phyloP scores from a whole-genome alignment of 1,140 invertebrate species.

The Neotoxoptera formosana region DNA sequence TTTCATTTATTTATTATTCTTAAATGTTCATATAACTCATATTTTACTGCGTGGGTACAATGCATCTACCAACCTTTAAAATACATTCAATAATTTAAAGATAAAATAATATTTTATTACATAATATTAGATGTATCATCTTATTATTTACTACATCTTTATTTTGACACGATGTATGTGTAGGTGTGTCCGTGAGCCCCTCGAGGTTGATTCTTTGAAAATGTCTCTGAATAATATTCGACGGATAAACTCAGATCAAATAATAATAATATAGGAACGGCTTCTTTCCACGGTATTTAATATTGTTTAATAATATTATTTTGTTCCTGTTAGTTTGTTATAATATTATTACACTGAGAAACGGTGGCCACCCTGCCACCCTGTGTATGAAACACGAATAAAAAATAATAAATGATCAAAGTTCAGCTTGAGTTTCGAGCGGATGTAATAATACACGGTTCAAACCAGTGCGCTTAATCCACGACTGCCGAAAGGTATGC shows the following conservation, averaged over 20 bases:
- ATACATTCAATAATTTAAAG: neutral
- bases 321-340: neutral
- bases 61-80: neutral
- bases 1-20: neutral
- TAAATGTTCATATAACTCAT: neutral
- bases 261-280: neutral
- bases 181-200: neutral
- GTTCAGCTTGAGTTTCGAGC: neutral
- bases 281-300: neutral
- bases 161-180: neutral
- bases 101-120: neutral
- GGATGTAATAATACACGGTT: neutral
- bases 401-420: conserved; percentile 9
- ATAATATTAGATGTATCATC: neutral
- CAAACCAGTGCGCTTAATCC: neutral
- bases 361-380: neutral
- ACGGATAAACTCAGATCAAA: neutral
- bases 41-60: neutral
- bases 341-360: neutral
- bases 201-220: neutral
- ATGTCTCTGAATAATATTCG: neutral
- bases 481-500: neutral
- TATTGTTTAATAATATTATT: neutral
- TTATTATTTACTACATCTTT: neutral
- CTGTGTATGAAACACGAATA: neutral